Percentiles rank a stretch among this genome's conserved stretches.
Evolutionary conservation across 2,113 vertebrate species (phyloP).

Genomic region (Pseudois nayaur): DNA sequence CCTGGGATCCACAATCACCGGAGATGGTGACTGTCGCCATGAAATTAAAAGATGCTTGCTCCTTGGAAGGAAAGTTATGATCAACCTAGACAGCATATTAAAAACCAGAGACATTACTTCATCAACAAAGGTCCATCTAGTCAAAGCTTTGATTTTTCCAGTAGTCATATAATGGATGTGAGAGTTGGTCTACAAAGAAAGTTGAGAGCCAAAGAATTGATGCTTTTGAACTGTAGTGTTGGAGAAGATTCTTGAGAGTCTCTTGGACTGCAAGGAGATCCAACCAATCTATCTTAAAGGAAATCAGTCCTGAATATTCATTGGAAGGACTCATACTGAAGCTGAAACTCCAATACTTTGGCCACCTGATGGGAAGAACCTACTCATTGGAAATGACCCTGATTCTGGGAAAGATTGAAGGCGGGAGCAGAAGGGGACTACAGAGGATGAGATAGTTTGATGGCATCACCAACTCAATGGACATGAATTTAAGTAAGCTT

Average conservation of each 20-base stretch:
- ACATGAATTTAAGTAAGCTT: not conserved
- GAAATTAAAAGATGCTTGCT: not conserved
- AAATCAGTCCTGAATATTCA: not conserved
- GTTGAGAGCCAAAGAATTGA: not conserved
- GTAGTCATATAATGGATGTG: not conserved
- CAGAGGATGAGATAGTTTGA: not conserved
- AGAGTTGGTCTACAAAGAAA: not conserved
- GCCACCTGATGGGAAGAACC: not conserved
- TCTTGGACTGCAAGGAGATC: not conserved
- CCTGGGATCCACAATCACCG: not conserved
- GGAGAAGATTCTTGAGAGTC: not conserved
- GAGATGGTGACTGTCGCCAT: not conserved
- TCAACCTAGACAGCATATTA: not conserved
- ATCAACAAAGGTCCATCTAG: not conserved
- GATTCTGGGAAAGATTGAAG: not conserved
- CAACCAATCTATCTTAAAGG: not conserved
- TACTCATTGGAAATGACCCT: not conserved
- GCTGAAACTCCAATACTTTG: not conserved
- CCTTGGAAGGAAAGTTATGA: not conserved
- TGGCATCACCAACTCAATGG: not conserved
- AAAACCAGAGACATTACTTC: not conserved
- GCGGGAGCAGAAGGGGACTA: not conserved
- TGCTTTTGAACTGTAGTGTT: not conserved
- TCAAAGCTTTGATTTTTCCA: not conserved
- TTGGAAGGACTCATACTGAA: not conserved